These are phyloP conservation scores for Eupeodes luniger DNA, from an alignment of 2,888 invertebrate species.

Conservation along the genomic window DNA sequence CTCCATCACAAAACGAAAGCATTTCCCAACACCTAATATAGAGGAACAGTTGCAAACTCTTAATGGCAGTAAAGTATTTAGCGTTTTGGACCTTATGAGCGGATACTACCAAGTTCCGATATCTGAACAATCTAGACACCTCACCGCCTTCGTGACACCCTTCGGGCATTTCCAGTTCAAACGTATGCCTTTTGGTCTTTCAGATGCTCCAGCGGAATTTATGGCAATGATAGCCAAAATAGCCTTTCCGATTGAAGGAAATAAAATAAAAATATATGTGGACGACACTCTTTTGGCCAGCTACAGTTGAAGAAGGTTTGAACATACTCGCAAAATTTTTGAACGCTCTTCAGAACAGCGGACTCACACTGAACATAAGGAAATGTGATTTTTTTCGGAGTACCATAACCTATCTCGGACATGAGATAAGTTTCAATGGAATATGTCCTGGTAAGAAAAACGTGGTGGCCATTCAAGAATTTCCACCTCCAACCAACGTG, in stretches of 20 bases:
- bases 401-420: neutral
- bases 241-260: too few relatives aligned
- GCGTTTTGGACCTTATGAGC: slow-evolving; percentile 3
- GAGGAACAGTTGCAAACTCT: too few relatives aligned
- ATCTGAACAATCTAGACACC: slow-evolving; percentile 5
- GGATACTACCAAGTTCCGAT: slow-evolving; percentile 5
- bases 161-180: too few relatives aligned
- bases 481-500: neutral
- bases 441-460: neutral
- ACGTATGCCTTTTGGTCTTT: too few relatives aligned
- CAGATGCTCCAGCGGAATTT: too few relatives aligned
- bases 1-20: too few relatives aligned
- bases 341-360: neutral
- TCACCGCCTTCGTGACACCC: neutral
- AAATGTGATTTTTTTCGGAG: slow-evolving; percentile 14
- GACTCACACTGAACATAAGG: slow-evolving; percentile 22
- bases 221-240: too few relatives aligned
- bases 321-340: too few relatives aligned
- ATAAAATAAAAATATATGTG: too few relatives aligned
- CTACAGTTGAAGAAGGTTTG: too few relatives aligned
- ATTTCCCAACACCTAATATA: too few relatives aligned
- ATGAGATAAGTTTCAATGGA: neutral
- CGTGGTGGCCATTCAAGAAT: neutral
- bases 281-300: too few relatives aligned
- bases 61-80: neutral